Base-by-base conservation (phyloP, 2,888 invertebrate genomes). In the Proisotoma minuta region DNA sequence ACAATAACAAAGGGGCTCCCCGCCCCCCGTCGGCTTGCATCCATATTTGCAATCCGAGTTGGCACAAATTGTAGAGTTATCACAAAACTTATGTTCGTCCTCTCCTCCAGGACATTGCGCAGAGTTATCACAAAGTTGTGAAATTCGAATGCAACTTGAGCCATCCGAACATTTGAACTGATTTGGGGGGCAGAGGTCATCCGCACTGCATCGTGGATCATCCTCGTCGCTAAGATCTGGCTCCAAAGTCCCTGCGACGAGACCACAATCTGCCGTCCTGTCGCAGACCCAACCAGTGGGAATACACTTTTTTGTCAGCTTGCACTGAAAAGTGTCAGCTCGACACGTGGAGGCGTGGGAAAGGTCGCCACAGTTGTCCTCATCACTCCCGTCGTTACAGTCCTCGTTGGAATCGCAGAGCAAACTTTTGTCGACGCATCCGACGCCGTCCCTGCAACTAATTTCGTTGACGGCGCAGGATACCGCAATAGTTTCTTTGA, bases 211-310 rank as follows among this genome's bases (percentile, higher is more conserved):
- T 75, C 81, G 78, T 75, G 79, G 78, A 58, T 82, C 81, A 74
- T 86, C 84, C 78, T 89, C 89, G 78, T 89, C 89, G 57, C 86
- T 86, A 59, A 76, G 76, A 79, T 89, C 85, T 12, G 76, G 73
- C 2, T 80, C 77, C 5, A 39, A 5, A 3, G 54, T 34, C 59
- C 78, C 77, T 3, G 78, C 81, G 62, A 80, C 77, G 24, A 81
- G 79, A n/a, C 87, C 87, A 78, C 89, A 89, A 79, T 89, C 89
- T 43, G 80, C 79, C 76, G 87, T 87, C 56, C 86, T 86, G 79
- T 90, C 89, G 79, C 89, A 90, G 70, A 85, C 81, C 87, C 88
- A 88, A 22, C 68, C 68, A 63, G 80, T 80, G 68, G 88, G 87
- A 75, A 91, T 83, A 80, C 90, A 91, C 77, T 84, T 85, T 61